Percentiles rank a stretch among this genome's conserved stretches.
Conservation (phyloP, 2,888 invertebrate species). For the Ganaspis brasiliensis region DNA sequence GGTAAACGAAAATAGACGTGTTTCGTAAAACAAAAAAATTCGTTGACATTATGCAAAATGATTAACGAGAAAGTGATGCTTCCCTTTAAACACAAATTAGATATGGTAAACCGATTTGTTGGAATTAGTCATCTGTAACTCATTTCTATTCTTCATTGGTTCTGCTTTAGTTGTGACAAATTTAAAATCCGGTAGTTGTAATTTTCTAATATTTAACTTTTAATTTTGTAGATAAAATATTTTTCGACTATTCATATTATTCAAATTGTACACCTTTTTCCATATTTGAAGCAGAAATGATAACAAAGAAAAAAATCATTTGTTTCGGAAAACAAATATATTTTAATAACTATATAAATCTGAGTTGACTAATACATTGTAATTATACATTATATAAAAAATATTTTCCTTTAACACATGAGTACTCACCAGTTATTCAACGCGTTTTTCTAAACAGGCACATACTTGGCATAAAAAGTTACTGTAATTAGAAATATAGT, state of each 20-base stretch:
- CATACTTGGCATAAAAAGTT: not conserved
- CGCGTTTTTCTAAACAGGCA: not conserved
- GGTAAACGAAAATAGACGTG: not conserved
- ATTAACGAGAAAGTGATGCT: not conserved
- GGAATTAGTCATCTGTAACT: not conserved
- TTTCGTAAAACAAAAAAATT: not conserved
- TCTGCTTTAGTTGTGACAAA: not conserved
- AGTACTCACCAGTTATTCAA: not conserved
- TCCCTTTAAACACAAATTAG: not conserved
- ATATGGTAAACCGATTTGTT: not conserved
- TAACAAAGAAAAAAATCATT: too few species aligned
- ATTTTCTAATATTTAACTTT: too few species aligned
- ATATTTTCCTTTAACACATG: not conserved
- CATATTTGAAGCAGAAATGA: too few species aligned
- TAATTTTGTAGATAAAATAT: too few species aligned
- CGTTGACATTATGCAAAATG: not conserved
- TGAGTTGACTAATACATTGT: not conserved
- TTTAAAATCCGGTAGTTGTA: not conserved
- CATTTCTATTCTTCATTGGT: not conserved
- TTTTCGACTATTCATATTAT: too few species aligned
- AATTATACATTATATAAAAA: slow-evolving; percentile 2
- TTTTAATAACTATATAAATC: not conserved
- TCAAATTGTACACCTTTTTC: too few species aligned
- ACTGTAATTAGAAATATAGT: slow-evolving; percentile 3
- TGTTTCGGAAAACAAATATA: too few species aligned